Base-by-base conservation (phyloP, 2,113 vertebrate genomes). In the Cynopterus brachyotis region DNA sequence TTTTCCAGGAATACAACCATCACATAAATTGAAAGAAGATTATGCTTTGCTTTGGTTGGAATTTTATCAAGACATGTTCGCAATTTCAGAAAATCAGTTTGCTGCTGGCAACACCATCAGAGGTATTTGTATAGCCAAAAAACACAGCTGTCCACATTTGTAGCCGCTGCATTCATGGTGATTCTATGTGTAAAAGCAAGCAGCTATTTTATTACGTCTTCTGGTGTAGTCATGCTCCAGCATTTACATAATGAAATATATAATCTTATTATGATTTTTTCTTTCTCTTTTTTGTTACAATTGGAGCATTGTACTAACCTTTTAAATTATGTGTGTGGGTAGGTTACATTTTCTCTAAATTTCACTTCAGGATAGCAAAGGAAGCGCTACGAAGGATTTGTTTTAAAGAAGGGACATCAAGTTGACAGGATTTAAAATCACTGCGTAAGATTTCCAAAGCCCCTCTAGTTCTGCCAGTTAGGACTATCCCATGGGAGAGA, bases 131-230 rank as follows among this genome's bases (percentile, higher is more conserved):
- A 57, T 66, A 84, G 96, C 95, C 90, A 92, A 91, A 80, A 89
- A 79, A 24, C 94, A 95, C 94, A 92, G 95, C 97, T 94, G 89
- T 70, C 87, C 91, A 47, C 59, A 22, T 83, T 86, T 69, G 90
- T 62, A 87, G 79, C 92, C 59, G 60, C 80, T 42, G 1, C n/a
- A 30, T 47, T 76, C 59, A 20, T 26, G 50, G 40, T 9, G 59
- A 80, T 73, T 89, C 67, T 59, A 17, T 0, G 5, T 47, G 3
- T 37, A 73, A 89, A 53, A 7, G 35, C 50, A 92, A 92, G 79
- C 75, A 40, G 60, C 76, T 84, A 19, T 83, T 72, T 91, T 76
- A 86, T 96, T 47, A 40, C 3, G 53, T 95, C 87, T 90, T 64
- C 80, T 80, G 59, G 45, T 45, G 9, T 57, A 73, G 73, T 28